These are phyloP conservation scores for Nomada fabriciana DNA, from an alignment of 2,888 invertebrate species.

Conservation along the genomic window DNA sequence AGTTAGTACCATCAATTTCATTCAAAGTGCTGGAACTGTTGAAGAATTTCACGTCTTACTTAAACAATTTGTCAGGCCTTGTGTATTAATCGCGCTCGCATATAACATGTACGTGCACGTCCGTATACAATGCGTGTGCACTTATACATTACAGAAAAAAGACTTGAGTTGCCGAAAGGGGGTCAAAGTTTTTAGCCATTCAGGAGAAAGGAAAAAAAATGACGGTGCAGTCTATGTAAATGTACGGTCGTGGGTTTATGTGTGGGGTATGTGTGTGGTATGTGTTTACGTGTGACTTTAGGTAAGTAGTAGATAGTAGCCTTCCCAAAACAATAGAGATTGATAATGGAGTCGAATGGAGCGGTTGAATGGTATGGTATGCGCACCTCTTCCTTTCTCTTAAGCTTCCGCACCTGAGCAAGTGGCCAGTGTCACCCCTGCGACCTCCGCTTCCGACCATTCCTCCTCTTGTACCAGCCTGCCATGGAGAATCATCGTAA, in stretches of 20 bases:
- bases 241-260: constrained; percentile 13
- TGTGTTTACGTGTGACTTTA: neutral
- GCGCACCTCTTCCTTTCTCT: constrained; percentile 85
- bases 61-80: too few relatives aligned
- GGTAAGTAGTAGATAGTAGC: constrained; percentile 41
- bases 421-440: constrained; percentile 84
- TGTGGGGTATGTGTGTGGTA: neutral
- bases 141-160: too few relatives aligned
- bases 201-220: constrained; percentile 13
- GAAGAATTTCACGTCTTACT: too few relatives aligned
- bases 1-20: too few relatives aligned
- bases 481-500: constrained; percentile 98
- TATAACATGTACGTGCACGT: too few relatives aligned
- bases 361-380: constrained; percentile 81
- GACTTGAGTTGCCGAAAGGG: too few relatives aligned
- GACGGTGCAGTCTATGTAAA: constrained; percentile 55
- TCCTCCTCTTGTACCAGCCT: constrained; percentile 86
- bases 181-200: too few relatives aligned
- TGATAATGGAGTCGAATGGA: constrained; percentile 65
- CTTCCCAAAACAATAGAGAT: constrained; percentile 60
- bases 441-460: constrained; percentile 79
- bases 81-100: too few relatives aligned
- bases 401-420: constrained; percentile 90
- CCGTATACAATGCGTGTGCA: too few relatives aligned
- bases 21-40: too few relatives aligned